These are phyloP conservation scores for Octopus sinensis DNA, from an alignment of 1,140 invertebrate genomes.

Conservation along the genomic window DNA sequence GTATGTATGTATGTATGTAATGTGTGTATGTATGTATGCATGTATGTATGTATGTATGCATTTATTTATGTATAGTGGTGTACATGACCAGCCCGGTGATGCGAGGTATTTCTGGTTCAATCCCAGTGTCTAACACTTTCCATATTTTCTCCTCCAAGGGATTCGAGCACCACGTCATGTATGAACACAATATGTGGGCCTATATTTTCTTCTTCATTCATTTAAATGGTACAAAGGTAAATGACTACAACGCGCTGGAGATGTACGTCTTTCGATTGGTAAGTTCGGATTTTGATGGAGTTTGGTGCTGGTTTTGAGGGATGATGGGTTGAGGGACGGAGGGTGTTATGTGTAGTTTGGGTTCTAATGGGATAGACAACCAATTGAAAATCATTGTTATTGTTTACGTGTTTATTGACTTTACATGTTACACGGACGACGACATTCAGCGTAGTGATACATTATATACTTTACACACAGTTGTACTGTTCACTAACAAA, in stretches of 20 bases:
- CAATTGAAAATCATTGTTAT: too few species aligned
- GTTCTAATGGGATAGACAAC: too few species aligned
- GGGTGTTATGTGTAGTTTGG: too few species aligned
- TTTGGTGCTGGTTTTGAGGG: too few species aligned
- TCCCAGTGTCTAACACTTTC: background rate
- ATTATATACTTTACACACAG: too few species aligned
- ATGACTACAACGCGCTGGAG: conserved; percentile 56
- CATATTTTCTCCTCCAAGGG: conserved; percentile 40
- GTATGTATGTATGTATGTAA: too few species aligned
- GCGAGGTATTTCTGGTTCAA: too few species aligned
- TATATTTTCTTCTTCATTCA: conserved; percentile 60
- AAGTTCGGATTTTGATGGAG: conserved; percentile 15
- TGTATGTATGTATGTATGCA: background rate
- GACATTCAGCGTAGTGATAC: too few species aligned
- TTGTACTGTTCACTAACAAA: too few species aligned
- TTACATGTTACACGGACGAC: too few species aligned
- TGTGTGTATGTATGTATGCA: background rate
- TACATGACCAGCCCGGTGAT: background rate
- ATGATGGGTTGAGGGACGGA: too few species aligned
- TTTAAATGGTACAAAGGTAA: conserved; percentile 55
- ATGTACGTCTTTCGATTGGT: conserved; percentile 54
- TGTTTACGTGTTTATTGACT: too few species aligned
- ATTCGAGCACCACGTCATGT: conserved; percentile 54
- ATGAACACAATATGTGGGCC: conserved; percentile 58
- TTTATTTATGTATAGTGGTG: background rate